Evolutionary conservation across 2,113 vertebrate species (phyloP).

Genomic region (Alethe diademata): DNA sequence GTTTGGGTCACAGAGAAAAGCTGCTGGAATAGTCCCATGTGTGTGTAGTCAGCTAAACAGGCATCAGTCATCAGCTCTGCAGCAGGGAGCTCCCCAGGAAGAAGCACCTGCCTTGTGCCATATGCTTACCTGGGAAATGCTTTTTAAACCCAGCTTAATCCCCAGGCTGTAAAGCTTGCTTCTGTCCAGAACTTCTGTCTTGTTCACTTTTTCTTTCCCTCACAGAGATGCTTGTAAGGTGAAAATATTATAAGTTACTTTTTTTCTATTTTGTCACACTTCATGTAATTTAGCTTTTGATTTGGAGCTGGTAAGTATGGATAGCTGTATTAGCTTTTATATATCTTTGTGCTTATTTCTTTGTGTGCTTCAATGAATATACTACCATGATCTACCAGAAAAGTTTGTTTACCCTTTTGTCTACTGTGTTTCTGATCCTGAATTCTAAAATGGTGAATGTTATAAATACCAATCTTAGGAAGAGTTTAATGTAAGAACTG

Average conservation of each 20-base stretch:
- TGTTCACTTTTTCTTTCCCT: not conserved
- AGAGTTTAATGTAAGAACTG: not conserved
- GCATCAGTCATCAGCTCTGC: not conserved
- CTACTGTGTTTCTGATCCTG: not conserved
- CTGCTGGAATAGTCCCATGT: not conserved
- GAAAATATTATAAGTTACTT: not conserved
- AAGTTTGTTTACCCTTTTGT: not conserved
- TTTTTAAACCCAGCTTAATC: not conserved
- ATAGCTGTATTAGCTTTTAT: not conserved
- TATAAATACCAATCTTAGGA: not conserved
- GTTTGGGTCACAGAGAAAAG: not conserved
- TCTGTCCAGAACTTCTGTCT: not conserved
- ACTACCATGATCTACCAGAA: not conserved
- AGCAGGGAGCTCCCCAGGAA: not conserved
- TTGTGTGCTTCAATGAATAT: not conserved
- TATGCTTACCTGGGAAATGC: not conserved
- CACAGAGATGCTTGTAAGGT: not conserved
- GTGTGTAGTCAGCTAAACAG: not conserved
- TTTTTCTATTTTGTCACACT: not conserved
- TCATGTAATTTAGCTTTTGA: not conserved
- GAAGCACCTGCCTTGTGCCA: too few relatives aligned
- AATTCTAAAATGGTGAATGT: not conserved
- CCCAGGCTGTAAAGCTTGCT: not conserved
- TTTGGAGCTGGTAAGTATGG: not conserved
- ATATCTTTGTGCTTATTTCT: not conserved